phyloP scores from a whole-genome alignment of 2,797 vertebrate genomes.

The Dallia pectoralis region DNA sequence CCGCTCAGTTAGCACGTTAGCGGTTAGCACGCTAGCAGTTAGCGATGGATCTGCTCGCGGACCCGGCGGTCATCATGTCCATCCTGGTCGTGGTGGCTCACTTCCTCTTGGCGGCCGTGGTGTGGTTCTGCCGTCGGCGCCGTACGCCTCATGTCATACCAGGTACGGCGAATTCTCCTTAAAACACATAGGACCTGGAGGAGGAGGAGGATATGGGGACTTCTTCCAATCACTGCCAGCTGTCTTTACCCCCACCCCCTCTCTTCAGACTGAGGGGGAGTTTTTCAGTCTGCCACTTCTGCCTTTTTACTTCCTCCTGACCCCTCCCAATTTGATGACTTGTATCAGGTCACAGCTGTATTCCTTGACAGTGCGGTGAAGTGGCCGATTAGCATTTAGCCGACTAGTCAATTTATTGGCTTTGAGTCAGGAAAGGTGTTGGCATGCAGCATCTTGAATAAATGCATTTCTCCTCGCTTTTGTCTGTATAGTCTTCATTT shows the following conservation, averaged over 20 bases:
- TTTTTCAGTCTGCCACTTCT: background rate
- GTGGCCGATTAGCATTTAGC: background rate
- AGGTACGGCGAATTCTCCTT: conserved; percentile 47
- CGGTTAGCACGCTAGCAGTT: background rate
- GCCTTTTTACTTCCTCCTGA: conserved; percentile 64
- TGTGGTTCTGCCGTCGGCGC: conserved; percentile 67
- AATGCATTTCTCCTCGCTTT: background rate
- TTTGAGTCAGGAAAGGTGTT: background rate
- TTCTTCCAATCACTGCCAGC: background rate
- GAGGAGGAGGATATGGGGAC: background rate
- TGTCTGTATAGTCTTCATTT: background rate
- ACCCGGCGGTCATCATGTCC: conserved; percentile 60
- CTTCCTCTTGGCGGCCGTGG: conserved; percentile 68
- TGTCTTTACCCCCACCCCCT: background rate
- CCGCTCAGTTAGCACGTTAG: background rate
- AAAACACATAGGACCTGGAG: background rate
- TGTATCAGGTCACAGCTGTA: background rate
- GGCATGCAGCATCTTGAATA: background rate
- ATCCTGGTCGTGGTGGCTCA: conserved; percentile 70
- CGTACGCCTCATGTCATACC: background rate
- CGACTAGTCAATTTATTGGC: background rate
- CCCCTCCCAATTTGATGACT: conserved; percentile 45
- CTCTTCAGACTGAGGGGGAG: background rate
- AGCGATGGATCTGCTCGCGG: conserved; percentile 58
- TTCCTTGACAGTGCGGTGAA: background rate